phyloP scores from a whole-genome alignment of 2,797 vertebrate genomes.

The Melanotaenia nigrans region DNA sequence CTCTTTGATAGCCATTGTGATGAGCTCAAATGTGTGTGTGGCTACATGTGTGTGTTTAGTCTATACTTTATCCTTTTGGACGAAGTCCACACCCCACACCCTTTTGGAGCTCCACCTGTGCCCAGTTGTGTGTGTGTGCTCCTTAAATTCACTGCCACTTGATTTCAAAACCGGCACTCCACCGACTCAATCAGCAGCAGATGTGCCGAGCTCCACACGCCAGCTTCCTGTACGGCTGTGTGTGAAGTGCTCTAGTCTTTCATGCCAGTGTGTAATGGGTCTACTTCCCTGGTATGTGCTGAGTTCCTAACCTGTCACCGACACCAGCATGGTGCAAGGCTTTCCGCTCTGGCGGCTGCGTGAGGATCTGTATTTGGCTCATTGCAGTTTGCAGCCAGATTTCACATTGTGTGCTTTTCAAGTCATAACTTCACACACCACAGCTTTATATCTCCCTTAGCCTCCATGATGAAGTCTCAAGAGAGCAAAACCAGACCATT shows the following conservation, averaged over 20 bases:
- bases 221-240: constrained; percentile 71
- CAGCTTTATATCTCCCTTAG: constrained; percentile 51
- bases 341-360: constrained; percentile 57
- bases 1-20: constrained; percentile 62
- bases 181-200: constrained; percentile 57
- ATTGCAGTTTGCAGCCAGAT: constrained; percentile 52
- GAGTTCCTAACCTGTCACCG: constrained; percentile 65
- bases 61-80: constrained; percentile 26
- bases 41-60: constrained; percentile 25
- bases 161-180: constrained; percentile 65
- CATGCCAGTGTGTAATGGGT: constrained; percentile 69
- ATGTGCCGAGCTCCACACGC: constrained; percentile 64
- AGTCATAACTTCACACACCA: constrained; percentile 45
- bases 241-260: constrained; percentile 69
- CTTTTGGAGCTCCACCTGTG: constrained; percentile 35
- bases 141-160: constrained; percentile 59
- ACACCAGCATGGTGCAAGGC: constrained; percentile 58
- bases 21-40: constrained; percentile 46
- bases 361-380: constrained; percentile 57
- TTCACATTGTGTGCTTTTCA: constrained; percentile 33
- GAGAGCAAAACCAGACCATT: constrained; percentile 41
- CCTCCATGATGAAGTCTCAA: constrained; percentile 44
- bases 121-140: constrained; percentile 59
- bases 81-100: constrained; percentile 6
- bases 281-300: constrained; percentile 54